phyloP scores from a whole-genome alignment of 2,888 invertebrate genomes.

The Cephalotes varians region DNA sequence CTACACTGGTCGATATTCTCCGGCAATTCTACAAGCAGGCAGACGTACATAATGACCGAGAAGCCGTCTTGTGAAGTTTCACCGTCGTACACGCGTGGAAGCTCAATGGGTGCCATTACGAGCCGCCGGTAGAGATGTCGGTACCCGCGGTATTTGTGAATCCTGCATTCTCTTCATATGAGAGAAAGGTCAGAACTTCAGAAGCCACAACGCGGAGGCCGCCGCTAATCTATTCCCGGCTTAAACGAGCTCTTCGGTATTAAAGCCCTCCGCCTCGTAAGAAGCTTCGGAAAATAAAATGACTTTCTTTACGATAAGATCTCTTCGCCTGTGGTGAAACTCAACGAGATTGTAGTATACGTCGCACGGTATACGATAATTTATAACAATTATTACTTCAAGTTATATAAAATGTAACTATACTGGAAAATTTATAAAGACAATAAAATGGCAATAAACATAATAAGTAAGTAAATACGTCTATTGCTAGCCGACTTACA shows the following conservation, averaged over 20 bases:
- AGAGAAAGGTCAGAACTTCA: constrained; percentile 45
- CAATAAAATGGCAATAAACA: background rate
- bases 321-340: background rate
- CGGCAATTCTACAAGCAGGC: constrained; percentile 24
- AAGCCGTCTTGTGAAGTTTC: constrained; percentile 23
- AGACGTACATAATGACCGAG: constrained; percentile 6
- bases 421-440: background rate
- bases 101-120: constrained; percentile 22
- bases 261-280: constrained; percentile 17
- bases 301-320: constrained; percentile 32
- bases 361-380: constrained; percentile 5
- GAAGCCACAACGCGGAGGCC: constrained; percentile 27
- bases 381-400: constrained; percentile 24
- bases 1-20: constrained; percentile 20
- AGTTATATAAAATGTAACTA: background rate
- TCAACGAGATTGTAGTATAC: constrained; percentile 1
- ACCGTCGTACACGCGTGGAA: constrained; percentile 16
- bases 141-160: constrained; percentile 24
- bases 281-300: constrained; percentile 35
- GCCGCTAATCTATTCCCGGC: constrained; percentile 52
- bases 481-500: background rate
- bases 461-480: background rate
- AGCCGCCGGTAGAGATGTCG: constrained; percentile 8
- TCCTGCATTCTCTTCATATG: background rate
- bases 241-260: constrained; percentile 40